These are phyloP conservation scores for Mystacornis crossleyi DNA, from an alignment of 2,113 vertebrate genomes.

Conservation along the genomic window DNA sequence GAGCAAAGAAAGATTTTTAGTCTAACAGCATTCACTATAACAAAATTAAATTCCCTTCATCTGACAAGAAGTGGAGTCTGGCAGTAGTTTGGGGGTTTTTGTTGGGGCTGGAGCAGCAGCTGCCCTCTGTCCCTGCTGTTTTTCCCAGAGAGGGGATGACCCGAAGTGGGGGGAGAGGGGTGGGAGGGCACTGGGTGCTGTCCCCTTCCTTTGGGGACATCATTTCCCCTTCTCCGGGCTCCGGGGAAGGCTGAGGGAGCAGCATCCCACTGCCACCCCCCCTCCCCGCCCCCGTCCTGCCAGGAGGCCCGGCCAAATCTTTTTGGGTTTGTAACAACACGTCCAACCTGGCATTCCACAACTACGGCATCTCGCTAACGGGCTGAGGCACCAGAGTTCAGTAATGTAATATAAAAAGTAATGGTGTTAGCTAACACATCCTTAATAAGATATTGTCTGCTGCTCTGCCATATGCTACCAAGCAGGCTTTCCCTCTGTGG, in stretches of 20 bases:
- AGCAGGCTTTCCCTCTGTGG: constrained; percentile 76
- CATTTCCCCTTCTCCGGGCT: not conserved
- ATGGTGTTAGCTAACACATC: constrained; percentile 81
- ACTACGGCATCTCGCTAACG: constrained; percentile 68
- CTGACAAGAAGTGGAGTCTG: constrained; percentile 55
- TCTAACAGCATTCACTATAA: constrained; percentile 64
- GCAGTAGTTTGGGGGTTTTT: not conserved
- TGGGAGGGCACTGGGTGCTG: not conserved
- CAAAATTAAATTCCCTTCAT: constrained; percentile 76
- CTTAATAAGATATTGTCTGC: constrained; percentile 85
- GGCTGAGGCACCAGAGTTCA: constrained; percentile 74
- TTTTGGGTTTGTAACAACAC: not conserved
- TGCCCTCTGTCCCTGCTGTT: not conserved
- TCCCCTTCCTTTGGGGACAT: not conserved
- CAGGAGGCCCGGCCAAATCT: not conserved
- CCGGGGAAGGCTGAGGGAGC: not conserved
- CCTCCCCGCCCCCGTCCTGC: fast-evolving
- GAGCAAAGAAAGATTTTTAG: constrained; percentile 72
- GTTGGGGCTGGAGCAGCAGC: not conserved
- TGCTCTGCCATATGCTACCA: constrained; percentile 80
- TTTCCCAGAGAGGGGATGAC: not conserved
- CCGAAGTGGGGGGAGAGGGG: fast-evolving
- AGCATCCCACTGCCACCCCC: not conserved
- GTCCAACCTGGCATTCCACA: constrained; percentile 57
- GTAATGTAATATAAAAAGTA: constrained; percentile 79